Conservation (phyloP, 2,113 vertebrate species). For the Xyrauchen texanus region DNA sequence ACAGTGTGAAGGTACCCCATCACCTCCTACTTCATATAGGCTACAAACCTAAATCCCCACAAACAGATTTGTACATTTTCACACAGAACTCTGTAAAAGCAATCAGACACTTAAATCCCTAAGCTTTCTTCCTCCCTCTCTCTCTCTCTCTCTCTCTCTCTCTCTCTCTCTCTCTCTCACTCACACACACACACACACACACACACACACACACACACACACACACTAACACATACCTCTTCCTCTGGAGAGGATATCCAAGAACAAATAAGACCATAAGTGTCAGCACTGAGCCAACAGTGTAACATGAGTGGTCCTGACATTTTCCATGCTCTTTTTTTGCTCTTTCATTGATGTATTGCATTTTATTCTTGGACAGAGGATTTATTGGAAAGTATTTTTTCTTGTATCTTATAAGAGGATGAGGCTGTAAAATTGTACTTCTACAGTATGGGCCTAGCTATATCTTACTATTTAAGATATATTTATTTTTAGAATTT, state of each 20-base stretch:
- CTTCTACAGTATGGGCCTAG: neutral
- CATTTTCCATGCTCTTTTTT: constrained; percentile 26
- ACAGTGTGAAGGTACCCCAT: neutral
- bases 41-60: neutral
- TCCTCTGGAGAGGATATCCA: constrained; percentile 15
- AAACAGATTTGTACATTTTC: neutral
- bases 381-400: constrained; percentile 21
- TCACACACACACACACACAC: no score
- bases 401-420: neutral
- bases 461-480: no score
- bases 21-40: no score
- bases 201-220: no score
- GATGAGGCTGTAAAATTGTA: neutral
- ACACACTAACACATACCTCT: constrained; percentile 29
- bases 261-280: constrained; percentile 40
- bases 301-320: constrained; percentile 19
- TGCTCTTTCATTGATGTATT: neutral
- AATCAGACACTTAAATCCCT: constrained; percentile 32
- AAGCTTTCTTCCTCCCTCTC: constrained; percentile 2
- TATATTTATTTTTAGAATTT: no score
- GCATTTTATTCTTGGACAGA: neutral
- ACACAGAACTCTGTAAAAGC: constrained; percentile 24
- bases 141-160: no score
- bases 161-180: no score
- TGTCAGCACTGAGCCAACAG: constrained; percentile 3